phyloP scores from a whole-genome alignment of 2,888 invertebrate species.

The Sisyra nigra region DNA sequence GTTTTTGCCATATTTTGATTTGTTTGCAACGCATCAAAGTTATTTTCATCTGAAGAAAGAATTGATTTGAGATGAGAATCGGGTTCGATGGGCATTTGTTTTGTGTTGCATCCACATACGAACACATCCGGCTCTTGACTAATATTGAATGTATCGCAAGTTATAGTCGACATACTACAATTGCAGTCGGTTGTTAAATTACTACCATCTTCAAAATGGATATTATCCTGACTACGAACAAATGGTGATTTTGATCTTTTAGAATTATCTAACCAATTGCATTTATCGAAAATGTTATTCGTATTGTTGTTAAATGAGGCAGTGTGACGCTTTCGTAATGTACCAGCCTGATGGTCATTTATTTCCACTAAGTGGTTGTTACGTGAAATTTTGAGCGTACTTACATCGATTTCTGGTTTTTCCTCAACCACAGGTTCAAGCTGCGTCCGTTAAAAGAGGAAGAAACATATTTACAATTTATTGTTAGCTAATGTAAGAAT shows the following conservation, averaged over 20 bases:
- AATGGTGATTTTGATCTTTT: background rate
- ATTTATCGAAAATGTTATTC: background rate
- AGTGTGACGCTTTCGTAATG: background rate
- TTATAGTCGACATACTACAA: background rate
- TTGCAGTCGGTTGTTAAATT: background rate
- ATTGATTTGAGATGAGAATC: background rate
- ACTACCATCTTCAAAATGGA: background rate
- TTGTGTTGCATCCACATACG: background rate
- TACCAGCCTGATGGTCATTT: background rate
- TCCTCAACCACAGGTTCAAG: constrained; percentile 22
- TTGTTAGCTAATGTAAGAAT: background rate
- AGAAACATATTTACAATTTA: background rate
- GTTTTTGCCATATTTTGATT: background rate
- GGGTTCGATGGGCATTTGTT: background rate
- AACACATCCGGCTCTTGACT: background rate
- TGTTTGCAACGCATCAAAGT: background rate
- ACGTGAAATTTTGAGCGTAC: constrained; percentile 20
- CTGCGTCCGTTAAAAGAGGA: constrained; percentile 20
- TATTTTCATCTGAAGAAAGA: background rate
- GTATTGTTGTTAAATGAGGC: background rate
- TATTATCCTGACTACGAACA: background rate
- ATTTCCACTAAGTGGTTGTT: constrained; percentile 11
- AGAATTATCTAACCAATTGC: background rate
- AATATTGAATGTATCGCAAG: background rate
- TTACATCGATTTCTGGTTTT: constrained; percentile 25